Conservation (phyloP, 1,140 invertebrate species). For the Cydia splendana region DNA sequence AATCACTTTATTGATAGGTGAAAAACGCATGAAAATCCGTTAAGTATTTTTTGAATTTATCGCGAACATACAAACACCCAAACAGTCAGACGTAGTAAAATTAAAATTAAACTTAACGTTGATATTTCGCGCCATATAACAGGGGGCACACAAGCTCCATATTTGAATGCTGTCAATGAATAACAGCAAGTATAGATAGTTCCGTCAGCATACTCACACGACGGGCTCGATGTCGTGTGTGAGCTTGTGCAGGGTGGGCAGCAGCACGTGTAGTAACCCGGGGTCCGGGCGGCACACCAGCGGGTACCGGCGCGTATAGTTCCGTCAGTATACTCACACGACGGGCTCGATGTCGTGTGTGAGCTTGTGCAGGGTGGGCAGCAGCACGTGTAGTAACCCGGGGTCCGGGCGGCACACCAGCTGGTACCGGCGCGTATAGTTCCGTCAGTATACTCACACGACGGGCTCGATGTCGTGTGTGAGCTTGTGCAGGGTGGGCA, state of each 20-base stretch:
- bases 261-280: conserved; percentile 54
- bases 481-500: conserved; percentile 57
- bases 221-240: conserved; percentile 53
- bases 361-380: conserved; percentile 57
- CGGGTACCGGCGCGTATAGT: conserved; percentile 49
- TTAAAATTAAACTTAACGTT: no score
- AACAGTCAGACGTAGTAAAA: no score
- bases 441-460: conserved; percentile 48
- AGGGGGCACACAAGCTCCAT: no score
- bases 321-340: conserved; percentile 48
- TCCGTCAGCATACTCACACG: conserved; percentile 41
- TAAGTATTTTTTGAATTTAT: no score
- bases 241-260: conserved; percentile 57
- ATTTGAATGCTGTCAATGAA: no score
- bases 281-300: conserved; percentile 59
- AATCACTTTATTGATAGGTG: no score
- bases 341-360: conserved; percentile 53
- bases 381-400: conserved; percentile 54
- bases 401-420: conserved; percentile 59
- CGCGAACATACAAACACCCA: no score
- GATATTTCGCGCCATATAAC: no score
- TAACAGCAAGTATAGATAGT: no score
- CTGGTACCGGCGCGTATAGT: conserved; percentile 49
- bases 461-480: conserved; percentile 53
- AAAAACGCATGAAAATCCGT: no score